Conservation (phyloP, 1,140 invertebrate genomes). For the Eulimnadia texana region DNA sequence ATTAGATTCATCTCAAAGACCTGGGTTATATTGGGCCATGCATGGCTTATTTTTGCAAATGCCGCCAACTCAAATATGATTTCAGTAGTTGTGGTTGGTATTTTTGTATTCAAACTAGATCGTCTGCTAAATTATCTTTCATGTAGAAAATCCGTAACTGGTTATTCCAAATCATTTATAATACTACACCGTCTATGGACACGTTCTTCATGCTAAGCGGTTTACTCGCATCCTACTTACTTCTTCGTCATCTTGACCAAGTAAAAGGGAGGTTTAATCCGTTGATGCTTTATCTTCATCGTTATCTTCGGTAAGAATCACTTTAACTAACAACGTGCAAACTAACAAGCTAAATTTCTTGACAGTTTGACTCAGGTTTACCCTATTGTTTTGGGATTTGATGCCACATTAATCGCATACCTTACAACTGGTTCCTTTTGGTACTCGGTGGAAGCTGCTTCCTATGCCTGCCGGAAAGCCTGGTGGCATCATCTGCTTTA, state of each 20-base stretch:
- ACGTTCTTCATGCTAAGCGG: slow-evolving; percentile 9
- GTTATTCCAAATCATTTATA: slow-evolving; percentile 2
- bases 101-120: neutral
- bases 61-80: neutral
- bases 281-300: slow-evolving; percentile 15
- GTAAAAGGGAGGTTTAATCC: slow-evolving; percentile 17
- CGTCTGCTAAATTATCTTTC: neutral
- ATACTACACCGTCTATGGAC: neutral
- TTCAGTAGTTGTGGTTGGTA: neutral
- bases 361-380: slow-evolving; percentile 64
- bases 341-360: neutral
- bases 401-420: slow-evolving; percentile 50
- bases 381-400: slow-evolving; percentile 62
- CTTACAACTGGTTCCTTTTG: slow-evolving; percentile 50
- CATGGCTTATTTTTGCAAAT: slow-evolving; percentile 48
- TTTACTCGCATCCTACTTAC: slow-evolving; percentile 8
- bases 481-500: slow-evolving; percentile 39
- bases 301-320: slow-evolving; percentile 19
- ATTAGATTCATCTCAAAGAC: slow-evolving; percentile 65
- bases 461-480: slow-evolving; percentile 36
- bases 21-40: slow-evolving; percentile 89
- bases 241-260: slow-evolving; percentile 16
- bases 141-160: neutral
- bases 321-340: too few relatives aligned
- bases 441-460: slow-evolving; percentile 42